Evolutionary conservation across 2,797 vertebrate species (phyloP).

Genomic region (Smutsia temminckii): DNA sequence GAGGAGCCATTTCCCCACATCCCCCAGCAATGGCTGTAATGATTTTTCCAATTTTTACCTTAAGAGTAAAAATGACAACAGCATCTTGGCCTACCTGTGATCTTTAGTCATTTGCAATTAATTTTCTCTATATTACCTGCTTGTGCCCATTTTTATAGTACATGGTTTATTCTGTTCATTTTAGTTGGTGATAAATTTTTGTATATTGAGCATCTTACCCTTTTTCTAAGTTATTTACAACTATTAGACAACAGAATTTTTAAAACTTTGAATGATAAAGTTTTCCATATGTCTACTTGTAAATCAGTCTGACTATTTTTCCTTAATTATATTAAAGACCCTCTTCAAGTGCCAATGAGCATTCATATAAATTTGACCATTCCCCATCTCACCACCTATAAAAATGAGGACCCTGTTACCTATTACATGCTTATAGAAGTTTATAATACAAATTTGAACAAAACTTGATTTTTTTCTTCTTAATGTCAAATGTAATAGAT

Average conservation of each 20-base stretch:
- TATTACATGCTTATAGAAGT: not conserved
- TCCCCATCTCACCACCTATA: not conserved
- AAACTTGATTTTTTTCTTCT: constrained; percentile 27
- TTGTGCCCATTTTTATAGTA: not conserved
- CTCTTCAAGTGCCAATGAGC: not conserved
- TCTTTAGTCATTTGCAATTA: not conserved
- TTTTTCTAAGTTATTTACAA: not conserved
- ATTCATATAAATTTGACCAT: not conserved
- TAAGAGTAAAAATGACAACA: not conserved
- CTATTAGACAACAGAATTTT: not conserved
- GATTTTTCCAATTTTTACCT: not conserved
- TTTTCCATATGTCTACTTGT: not conserved
- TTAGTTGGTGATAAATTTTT: not conserved
- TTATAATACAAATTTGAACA: constrained; percentile 29
- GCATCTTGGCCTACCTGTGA: not conserved
- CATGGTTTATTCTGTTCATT: not conserved
- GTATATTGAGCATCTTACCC: not conserved
- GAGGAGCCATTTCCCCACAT: not conserved
- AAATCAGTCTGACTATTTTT: not conserved
- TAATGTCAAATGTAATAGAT: constrained; percentile 59
- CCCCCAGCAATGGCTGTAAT: not conserved
- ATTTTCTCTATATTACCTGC: not conserved
- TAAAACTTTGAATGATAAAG: not conserved
- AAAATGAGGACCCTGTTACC: not conserved
- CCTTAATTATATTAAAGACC: not conserved